Base-by-base conservation (phyloP, 2,113 vertebrate genomes). In the Poecilia latipinna region DNA sequence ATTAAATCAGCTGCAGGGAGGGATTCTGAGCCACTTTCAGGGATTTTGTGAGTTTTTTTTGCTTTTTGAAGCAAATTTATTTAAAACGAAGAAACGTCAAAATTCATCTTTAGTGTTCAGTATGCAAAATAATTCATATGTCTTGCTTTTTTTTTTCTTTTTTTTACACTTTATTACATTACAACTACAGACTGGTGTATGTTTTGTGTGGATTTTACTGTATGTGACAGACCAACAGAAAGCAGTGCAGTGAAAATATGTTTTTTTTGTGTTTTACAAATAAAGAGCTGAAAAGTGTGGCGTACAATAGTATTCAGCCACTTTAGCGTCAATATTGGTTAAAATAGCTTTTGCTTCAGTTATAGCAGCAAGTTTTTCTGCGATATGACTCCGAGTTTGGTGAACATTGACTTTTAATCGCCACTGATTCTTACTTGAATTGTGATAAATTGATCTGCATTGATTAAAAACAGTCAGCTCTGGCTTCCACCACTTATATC, bases 71-170 rank as follows among this genome's bases (percentile, higher is more conserved):
- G n/a, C n/a, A 70, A 51, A 77, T 82, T 67, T 74, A 78, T 89
- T 89, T 86, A 70, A 70, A 69, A 63, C 39, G 11, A 12, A 29
- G 29, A 29, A 48, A 48, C 44, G 6, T 48, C 80, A 82, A 44
- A 86, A 89, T 57, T 11, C 77, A 88, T 86, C 66, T 66, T 37
- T 83, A 72, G 68, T 71, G 61, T 51, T 60, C 68, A 62, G 60
- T 60, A 57, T 51, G 19, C 26, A 35, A 35, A n/a, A 57, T 24
- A 57, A 57, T n/a, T n/a, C 2, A n/a, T n/a, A n/a, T 57, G 15
- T 3, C 24, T 24, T n/a, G 19, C 4, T 8, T 5, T 22, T 22
- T 22, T 24, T 24, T 48, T 13, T 12, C 11, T 12, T 13, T 22
- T 54, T 54, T 54, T 24, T 6, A 28, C 13, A 54, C 2, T 22